Percentiles rank a stretch among this genome's conserved stretches.
Conservation (phyloP, 2,888 invertebrate species). For the Alcis repandata region DNA sequence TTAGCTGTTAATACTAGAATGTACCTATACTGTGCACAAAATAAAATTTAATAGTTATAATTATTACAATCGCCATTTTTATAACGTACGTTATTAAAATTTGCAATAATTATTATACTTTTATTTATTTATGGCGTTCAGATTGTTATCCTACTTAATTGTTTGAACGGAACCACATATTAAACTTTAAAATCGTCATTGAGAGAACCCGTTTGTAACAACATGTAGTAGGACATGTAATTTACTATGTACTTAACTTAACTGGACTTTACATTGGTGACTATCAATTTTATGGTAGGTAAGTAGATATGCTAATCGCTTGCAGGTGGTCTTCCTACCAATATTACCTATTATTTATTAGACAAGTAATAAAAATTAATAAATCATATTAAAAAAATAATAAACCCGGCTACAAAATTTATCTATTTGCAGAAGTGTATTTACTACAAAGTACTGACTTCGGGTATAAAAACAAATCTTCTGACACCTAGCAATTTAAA, state of each 20-base stretch:
- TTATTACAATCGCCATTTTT: conserved; percentile 25
- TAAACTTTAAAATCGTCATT: neutral
- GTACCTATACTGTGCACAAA: conserved; percentile 25
- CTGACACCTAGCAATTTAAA: no score
- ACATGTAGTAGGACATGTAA: no score
- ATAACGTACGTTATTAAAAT: conserved; percentile 22
- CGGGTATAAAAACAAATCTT: no score
- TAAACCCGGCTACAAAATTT: no score
- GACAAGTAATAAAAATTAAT: no score
- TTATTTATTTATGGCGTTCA: conserved; percentile 7
- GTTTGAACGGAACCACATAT: conserved; percentile 4
- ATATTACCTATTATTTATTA: neutral
- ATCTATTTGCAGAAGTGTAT: no score
- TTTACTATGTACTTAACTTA: no score
- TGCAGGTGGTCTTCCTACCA: neutral
- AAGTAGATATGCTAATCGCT: neutral
- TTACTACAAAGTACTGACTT: no score
- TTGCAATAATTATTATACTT: conserved; percentile 14
- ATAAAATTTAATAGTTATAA: conserved; percentile 30
- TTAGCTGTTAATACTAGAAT: conserved; percentile 38
- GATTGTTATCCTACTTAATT: conserved; percentile 11
- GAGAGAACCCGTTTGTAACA: no score
- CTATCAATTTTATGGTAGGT: neutral
- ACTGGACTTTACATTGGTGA: neutral
- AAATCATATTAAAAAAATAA: no score